Evolutionary conservation across 2,113 vertebrate genomes (phyloP), one percentile per base, ranked within the genome.

Genomic region (Melanocharis versteri): DNA sequence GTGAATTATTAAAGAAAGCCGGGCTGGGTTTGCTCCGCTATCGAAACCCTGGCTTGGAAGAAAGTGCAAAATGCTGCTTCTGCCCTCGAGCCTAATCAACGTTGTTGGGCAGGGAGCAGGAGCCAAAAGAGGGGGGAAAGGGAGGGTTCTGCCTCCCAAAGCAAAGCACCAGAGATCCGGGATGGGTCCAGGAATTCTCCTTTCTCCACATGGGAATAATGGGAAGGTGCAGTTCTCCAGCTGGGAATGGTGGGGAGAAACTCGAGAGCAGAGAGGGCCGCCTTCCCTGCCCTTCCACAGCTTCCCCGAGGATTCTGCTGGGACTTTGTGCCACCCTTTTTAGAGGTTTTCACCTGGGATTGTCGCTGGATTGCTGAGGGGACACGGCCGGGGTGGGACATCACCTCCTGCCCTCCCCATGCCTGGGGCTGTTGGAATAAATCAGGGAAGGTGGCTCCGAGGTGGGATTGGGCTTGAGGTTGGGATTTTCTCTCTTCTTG

Each of bases 1-100:
- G 97, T 99, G 98, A 99, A 99, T 99, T 99, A 99, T 99, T 99
- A 98, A 99, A 97, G 97, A 98, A 95, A 97, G 94, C 94, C 91
- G 15, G 97, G 94, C 94, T 93, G 97, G 95, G 95, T 96, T 98
- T 89, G 85, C 83, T 79, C 95, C 93, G 28, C 96, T 95, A 70
- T 54, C 62, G 84, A 97, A 96, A 94, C 23, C 69, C 54, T 80
- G 90, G 48, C 96, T 96, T 15, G 26, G 75, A 79, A 73, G 86
- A 84, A 72, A 98, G 91, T 97, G 94, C 94, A 93, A 97, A 98
- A 95, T 48, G 81, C 24, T 96, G 94, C 83, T 96, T 87, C 47
- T 96, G 96, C 96, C 97, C 97, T 94, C 56, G 79, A 97, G 95
- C 96, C 93, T 94, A 80, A 93, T 90, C 95, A 97, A 89, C 82